A percentile compares a stretch with the other conserved stretches of the same genome.
These are phyloP conservation scores for Clarias platycephalus DNA, from an alignment of 2,797 vertebrate species.

Conservation along the genomic window DNA sequence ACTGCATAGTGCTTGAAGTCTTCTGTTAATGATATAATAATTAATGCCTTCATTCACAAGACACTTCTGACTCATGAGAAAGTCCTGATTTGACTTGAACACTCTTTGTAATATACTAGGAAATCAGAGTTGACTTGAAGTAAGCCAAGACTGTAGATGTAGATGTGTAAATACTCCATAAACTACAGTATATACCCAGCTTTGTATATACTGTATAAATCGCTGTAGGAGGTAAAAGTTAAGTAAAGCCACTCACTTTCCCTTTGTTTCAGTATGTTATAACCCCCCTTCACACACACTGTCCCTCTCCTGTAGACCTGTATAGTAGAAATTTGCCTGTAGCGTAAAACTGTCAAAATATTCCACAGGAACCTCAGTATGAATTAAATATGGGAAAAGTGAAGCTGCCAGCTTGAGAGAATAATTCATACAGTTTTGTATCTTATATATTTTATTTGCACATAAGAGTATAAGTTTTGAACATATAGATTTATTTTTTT, in stretches of 20 bases:
- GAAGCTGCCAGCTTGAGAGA: neutral
- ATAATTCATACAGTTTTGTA: conserved; percentile 18
- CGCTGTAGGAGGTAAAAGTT: conserved; percentile 24
- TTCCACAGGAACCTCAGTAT: conserved; percentile 22
- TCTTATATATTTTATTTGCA: conserved; percentile 60
- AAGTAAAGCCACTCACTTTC: neutral
- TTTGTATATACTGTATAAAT: neutral
- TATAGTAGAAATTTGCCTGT: neutral
- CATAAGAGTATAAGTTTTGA: conserved; percentile 51
- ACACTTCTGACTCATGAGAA: no score
- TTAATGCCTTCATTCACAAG: no score
- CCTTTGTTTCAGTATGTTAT: neutral
- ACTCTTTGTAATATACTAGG: no score
- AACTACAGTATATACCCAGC: no score
- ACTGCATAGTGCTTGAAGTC: no score
- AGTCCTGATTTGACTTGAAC: no score
- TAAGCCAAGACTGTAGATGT: neutral
- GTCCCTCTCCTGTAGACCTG: neutral
- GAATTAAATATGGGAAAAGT: conserved; percentile 33
- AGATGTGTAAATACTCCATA: neutral
- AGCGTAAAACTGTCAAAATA: conserved; percentile 3
- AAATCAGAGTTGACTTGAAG: neutral
- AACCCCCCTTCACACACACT: neutral
- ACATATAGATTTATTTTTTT: conserved; percentile 44
- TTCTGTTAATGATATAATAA: no score